These are phyloP conservation scores for Spheniscus mendiculus DNA, from an alignment of 2,113 vertebrate genomes.

Conservation along the genomic window DNA sequence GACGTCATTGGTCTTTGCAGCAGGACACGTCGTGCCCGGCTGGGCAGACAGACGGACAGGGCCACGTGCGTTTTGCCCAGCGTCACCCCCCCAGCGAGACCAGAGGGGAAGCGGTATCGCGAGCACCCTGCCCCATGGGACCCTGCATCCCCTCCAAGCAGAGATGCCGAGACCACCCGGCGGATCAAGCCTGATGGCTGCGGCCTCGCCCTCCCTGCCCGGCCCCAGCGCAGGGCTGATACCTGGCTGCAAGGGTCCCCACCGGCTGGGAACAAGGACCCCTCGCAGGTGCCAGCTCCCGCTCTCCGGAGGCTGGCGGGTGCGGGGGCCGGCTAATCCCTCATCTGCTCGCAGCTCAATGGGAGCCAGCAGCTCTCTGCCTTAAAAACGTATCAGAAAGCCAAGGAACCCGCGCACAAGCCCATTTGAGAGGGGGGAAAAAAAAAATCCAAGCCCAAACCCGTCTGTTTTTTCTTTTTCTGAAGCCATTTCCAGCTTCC, in stretches of 20 bases:
- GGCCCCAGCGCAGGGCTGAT: accelerated
- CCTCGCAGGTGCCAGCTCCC: accelerated
- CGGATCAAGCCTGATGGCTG: neutral
- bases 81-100: accelerated
- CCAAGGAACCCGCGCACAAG: neutral
- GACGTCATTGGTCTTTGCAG: neutral
- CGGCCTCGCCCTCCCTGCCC: neutral
- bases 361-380: neutral
- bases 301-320: neutral
- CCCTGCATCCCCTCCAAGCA: accelerated
- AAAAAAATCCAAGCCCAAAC: neutral
- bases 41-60: neutral
- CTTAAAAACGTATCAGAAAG: neutral
- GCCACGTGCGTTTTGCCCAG: accelerated
- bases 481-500: constrained; percentile 3
- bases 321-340: neutral
- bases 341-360: neutral
- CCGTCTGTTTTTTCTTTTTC: neutral
- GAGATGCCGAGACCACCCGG: neutral
- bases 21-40: accelerated
- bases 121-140: neutral
- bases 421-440: neutral
- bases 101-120: neutral
- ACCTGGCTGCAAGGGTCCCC: neutral
- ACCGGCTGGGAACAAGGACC: accelerated